These are phyloP conservation scores for Melanchra persicariae DNA, from an alignment of 2,888 invertebrate species.

Conservation along the genomic window DNA sequence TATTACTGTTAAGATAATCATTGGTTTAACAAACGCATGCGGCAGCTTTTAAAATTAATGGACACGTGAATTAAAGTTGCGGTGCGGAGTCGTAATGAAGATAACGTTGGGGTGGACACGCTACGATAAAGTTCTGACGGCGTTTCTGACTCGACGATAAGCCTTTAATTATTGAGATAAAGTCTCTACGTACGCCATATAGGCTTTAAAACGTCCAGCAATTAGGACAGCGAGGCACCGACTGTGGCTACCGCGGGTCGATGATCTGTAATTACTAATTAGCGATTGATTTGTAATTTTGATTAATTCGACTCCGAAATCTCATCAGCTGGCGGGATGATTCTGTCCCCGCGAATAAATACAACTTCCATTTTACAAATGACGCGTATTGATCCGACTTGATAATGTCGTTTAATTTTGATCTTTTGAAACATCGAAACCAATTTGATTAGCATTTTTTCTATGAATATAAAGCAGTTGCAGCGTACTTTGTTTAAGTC, in stretches of 20 bases:
- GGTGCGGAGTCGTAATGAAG: conserved; percentile 86
- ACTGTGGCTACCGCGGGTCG: conserved; percentile 50
- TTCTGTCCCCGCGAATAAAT: conserved; percentile 16
- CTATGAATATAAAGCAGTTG: conserved; percentile 58
- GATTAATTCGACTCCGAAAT: conserved; percentile 52
- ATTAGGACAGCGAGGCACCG: conserved; percentile 72
- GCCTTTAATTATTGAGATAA: conserved; percentile 87
- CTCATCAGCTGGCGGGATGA: conserved; percentile 35
- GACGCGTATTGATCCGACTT: conserved; percentile 30
- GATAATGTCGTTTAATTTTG: conserved; percentile 40
- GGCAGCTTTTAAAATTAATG: conserved; percentile 88
- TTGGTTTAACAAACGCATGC: conserved; percentile 83
- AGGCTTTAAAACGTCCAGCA: conserved; percentile 74
- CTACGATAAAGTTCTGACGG: conserved; percentile 86
- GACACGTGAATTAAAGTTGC: conserved; percentile 87
- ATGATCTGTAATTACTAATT: conserved; percentile 66
- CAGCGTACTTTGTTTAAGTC: conserved; percentile 31
- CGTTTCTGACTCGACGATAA: conserved; percentile 84
- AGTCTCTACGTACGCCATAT: conserved; percentile 69
- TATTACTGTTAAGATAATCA: conserved; percentile 84
- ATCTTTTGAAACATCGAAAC: conserved; percentile 44
- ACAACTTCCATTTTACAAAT: conserved; percentile 34
- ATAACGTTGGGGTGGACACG: conserved; percentile 84
- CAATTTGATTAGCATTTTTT: conserved; percentile 56
- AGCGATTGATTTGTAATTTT: conserved; percentile 63